These are phyloP conservation scores for Spinus pinus DNA, from an alignment of 2,797 vertebrate species.

Conservation along the genomic window DNA sequence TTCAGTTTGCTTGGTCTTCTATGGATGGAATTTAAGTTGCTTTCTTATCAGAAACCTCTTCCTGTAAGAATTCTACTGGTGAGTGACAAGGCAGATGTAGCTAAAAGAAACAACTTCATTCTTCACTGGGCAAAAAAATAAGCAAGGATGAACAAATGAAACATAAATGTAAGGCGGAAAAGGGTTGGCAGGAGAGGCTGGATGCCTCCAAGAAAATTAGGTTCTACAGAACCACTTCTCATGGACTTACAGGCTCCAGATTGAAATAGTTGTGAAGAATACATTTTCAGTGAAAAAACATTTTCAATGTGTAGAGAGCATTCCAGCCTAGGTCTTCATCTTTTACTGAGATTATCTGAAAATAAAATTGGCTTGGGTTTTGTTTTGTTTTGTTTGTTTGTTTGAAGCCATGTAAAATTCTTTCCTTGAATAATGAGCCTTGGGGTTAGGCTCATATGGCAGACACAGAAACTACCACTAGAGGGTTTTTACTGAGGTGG, in stretches of 20 bases:
- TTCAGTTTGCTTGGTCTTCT: constrained; percentile 8
- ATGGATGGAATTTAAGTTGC: not conserved
- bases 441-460: not conserved
- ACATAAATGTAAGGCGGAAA: not conserved
- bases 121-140: not conserved
- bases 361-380: not conserved
- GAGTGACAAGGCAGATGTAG: not conserved
- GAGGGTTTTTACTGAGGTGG: not conserved
- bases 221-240: not conserved
- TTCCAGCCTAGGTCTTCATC: not conserved
- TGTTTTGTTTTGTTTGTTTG: not conserved
- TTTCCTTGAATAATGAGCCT: not conserved
- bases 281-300: not conserved
- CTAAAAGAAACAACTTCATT: not conserved
- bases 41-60: constrained; percentile 26
- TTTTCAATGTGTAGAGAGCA: not conserved
- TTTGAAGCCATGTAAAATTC: not conserved
- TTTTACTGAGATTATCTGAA: not conserved
- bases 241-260: not conserved
- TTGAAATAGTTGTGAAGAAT: not conserved
- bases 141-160: not conserved
- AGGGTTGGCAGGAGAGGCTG: not conserved
- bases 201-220: not conserved
- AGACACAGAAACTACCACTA: not conserved
- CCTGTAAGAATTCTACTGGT: not conserved